Percentiles rank a stretch among this genome's conserved stretches.
Evolutionary conservation across 2,888 invertebrate species (phyloP).

Genomic region (Troglohyphantes excavatus): DNA sequence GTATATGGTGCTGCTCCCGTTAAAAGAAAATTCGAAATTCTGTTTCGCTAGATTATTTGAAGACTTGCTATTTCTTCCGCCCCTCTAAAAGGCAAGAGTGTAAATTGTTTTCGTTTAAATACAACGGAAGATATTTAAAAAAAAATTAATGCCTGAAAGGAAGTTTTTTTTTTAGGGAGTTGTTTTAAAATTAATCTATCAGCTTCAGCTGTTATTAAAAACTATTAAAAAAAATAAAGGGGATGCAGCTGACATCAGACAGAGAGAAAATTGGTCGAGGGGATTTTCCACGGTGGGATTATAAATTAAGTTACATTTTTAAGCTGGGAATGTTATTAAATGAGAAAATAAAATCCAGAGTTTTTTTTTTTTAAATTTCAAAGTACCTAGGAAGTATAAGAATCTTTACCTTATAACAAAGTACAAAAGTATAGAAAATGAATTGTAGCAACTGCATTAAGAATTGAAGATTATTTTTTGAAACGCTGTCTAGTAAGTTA

Average conservation of each 20-base stretch:
- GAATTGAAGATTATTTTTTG: too few species aligned
- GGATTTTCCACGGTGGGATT: neutral
- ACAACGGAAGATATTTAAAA: constrained; percentile 35
- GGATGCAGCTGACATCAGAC: neutral
- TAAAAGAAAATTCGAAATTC: constrained; percentile 54
- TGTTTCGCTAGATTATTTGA: constrained; percentile 59
- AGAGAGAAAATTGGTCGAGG: neutral
- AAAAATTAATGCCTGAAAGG: too few species aligned
- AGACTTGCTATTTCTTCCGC: constrained; percentile 35
- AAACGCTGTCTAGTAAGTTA: too few species aligned
- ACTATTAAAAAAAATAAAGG: constrained; percentile 29
- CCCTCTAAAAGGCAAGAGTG: constrained; percentile 22
- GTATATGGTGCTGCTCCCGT: neutral
- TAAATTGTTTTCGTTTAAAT: constrained; percentile 70
- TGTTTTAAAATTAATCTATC: constrained; percentile 74
- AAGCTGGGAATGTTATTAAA: neutral
- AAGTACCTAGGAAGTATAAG: neutral
- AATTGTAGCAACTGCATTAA: too few species aligned
- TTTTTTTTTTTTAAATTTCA: neutral
- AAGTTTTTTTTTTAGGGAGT: constrained; percentile 37
- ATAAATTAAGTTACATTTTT: constrained; percentile 25
- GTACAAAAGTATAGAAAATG: too few species aligned
- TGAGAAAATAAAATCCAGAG: constrained; percentile 9
- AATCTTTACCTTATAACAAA: constrained; percentile 7
- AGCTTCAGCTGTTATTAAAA: constrained; percentile 73